Percentiles rank a stretch among this genome's conserved stretches.
Conservation (phyloP, 1,140 invertebrate genomes). For the Oryctes rhinoceros region DNA sequence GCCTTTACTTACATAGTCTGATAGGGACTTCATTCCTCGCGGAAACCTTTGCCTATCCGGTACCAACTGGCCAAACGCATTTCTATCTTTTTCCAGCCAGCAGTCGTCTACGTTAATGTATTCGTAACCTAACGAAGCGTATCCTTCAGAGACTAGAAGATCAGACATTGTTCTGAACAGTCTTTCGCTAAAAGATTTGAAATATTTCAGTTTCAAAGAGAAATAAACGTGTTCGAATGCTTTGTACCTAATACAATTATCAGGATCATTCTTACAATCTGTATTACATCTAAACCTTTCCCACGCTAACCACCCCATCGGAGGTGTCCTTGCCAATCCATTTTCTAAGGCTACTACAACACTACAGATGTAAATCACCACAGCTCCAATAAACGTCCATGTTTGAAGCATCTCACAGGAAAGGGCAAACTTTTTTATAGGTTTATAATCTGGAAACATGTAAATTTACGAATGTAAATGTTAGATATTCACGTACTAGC, state of each 20-base stretch:
- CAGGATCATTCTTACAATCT: conserved; percentile 90
- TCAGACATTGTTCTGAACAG: conserved; percentile 94
- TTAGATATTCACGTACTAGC: too few relatives aligned
- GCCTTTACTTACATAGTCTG: conserved; percentile 86
- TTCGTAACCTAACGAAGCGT: conserved; percentile 88
- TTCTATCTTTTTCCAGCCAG: conserved; percentile 87
- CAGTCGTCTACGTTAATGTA: conserved; percentile 97
- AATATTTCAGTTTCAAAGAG: neutral
- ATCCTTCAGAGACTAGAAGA: conserved; percentile 87
- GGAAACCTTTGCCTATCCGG: conserved; percentile 90
- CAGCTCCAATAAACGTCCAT: conserved; percentile 52
- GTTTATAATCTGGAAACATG: conserved; percentile 42
- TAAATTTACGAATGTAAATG: neutral
- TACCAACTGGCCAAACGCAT: conserved; percentile 78
- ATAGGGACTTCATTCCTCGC: conserved; percentile 87
- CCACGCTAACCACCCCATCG: conserved; percentile 91
- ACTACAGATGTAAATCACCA: conserved; percentile 50
- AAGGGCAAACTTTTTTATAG: neutral
- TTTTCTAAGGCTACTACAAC: conserved; percentile 72
- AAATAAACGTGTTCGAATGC: conserved; percentile 1
- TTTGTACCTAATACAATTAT: conserved; percentile 89
- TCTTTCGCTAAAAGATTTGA: conserved; percentile 77
- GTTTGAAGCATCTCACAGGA: conserved; percentile 54
- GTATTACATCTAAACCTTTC: conserved; percentile 92
- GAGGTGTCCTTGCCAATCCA: conserved; percentile 84